Base-by-base conservation (phyloP, 1,140 invertebrate genomes). In the Hyposmocoma kahamanoa region DNA sequence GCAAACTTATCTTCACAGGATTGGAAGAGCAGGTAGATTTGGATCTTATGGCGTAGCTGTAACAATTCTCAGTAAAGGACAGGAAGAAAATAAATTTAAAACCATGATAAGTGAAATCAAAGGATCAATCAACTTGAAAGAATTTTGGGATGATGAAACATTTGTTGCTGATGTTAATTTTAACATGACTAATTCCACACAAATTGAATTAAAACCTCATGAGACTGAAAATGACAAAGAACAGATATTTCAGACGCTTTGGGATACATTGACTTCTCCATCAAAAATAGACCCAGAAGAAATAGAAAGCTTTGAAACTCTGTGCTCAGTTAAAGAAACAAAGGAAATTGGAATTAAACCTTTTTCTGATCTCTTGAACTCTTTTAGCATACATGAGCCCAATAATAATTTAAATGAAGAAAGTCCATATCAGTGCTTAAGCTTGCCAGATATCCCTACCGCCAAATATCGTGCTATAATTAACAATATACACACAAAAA, bases 1-100 rank as follows among this genome's bases (percentile, higher is more conserved):
- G 61, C 91, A 95, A 46, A 98, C 95, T 1, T 99, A 99, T 89
- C 89, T 99, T 50, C 98, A 99, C 87, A 89, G 98, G 73, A 97
- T 98, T 70, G 98, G 98, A 4, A 89, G 97, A 64, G 96, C 96
- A 43, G 98, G 97, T 1, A 88, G 98, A 60, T 99, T 92, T 87
- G 95, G 95, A 1, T 92, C 93, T 13, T 88, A 89, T 67, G 95
- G 94, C 47, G 88, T 91, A 41, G 90, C 92, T 18, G 89, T 96
- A 19, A 92, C 89, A 56, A 88, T 95, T 44, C 65, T 92, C 15
- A 84, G 89, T 34, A 77, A 90, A 51, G 88, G 88, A 17, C 81
- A 88, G 38, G 92, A 94, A 68, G 44, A 89, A 36, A 53, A 68
- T 10, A 86, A 77, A 42, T 92, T 94, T 51, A 83, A 79, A 68